Conservation (phyloP, 1,140 invertebrate species). For the Geopemphigus sp. region DNA sequence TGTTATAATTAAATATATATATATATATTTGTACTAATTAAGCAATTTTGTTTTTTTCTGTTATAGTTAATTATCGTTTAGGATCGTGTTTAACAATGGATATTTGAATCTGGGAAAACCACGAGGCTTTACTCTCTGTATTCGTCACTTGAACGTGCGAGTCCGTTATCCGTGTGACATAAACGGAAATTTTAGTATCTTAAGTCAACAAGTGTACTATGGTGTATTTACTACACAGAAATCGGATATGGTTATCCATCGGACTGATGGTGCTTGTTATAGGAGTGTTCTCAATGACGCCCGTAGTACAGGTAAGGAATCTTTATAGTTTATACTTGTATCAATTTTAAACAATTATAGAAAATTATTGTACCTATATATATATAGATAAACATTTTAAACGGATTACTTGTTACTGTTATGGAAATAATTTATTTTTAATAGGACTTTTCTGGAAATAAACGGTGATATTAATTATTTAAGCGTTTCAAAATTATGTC, state of each 20-base stretch:
- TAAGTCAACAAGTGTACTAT: slow-evolving; percentile 21
- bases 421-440: too few relatives aligned
- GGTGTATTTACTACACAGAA: slow-evolving; percentile 27
- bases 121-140: neutral
- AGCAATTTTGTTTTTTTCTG: slow-evolving; percentile 39
- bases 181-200: slow-evolving; percentile 1
- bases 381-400: too few relatives aligned
- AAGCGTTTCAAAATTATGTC: too few relatives aligned
- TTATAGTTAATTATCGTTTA: slow-evolving; percentile 27
- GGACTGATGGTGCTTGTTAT: neutral
- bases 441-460: too few relatives aligned
- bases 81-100: slow-evolving; percentile 46
- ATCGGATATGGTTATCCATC: slow-evolving; percentile 39
- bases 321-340: neutral
- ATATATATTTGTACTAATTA: neutral
- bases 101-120: slow-evolving; percentile 21
- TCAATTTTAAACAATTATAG: too few relatives aligned
- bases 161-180: neutral
- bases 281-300: neutral
- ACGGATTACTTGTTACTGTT: too few relatives aligned
- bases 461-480: too few relatives aligned
- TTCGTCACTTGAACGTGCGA: neutral
- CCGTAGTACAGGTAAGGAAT: slow-evolving; percentile 27
- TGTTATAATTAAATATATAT: too few relatives aligned
- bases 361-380: too few relatives aligned